Evolutionary conservation across 92 coral and sea anemone genomes (phyloP), one percentile per base, ranked within the genome.

Genomic region (Chrysogorgia sp.): DNA sequence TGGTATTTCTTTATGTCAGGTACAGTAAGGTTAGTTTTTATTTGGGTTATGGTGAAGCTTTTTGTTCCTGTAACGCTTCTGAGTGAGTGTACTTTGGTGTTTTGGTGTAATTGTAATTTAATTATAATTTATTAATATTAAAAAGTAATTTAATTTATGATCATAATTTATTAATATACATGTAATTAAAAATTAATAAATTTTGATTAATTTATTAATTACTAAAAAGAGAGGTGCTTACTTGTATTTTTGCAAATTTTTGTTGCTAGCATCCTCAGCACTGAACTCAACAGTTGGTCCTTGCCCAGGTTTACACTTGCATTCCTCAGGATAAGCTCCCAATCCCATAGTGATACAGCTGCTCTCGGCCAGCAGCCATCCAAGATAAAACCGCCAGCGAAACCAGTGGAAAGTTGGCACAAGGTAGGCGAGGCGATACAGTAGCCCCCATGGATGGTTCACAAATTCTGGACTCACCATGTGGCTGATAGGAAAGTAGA

Each of bases 321-420:
- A 89, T 41, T 89, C 90, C 71, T 74, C 81, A 3, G 96, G 96
- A 68, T 93, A 93, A 0, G 97, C 97, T 1, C 97, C 97, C 34
- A 93, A 69, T 13, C 96, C 97, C 66, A 93, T 59, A 21, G 83
- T 88, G 67, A 91, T 91, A 67, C 96, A 91, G 58, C 92, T 84
- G 37, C 93, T 86, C 83, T 93, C 97, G 10, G 97, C 97, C 50
- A 93, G 80, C 65, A 91, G 45, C 97, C 97, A 93, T 0, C 97
- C 97, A 49, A 93, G 63, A 77, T 93, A 93, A 69, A 93, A 93
- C 40, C 97, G 84, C 93, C 90, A 93, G n/a, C 96, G 88, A 77
- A 93, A 93, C 79, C 96, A 92, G 37, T 82, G 64, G 60, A 93
- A 93, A 58, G 92, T 74, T 8, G 97, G 97, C 61, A 88, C 85